A percentile compares a stretch with the other conserved stretches of the same genome.
Conservation (phyloP, 2,888 invertebrate genomes). For the Melolontha melolontha region DNA sequence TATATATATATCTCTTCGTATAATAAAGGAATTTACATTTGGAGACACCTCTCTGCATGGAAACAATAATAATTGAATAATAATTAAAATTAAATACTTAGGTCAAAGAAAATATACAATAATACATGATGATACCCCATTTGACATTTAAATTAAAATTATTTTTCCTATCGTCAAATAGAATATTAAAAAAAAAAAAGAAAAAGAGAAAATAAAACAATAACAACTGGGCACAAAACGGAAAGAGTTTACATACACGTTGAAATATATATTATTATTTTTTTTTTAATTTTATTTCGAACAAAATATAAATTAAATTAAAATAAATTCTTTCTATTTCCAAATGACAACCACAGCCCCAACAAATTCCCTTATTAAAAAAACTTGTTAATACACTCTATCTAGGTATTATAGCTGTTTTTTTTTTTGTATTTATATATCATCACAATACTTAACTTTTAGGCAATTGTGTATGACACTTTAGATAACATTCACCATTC, state of each 20-base stretch:
- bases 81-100: conserved; percentile 46
- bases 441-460: conserved; percentile 31
- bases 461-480: conserved; percentile 35
- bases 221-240: conserved; percentile 41
- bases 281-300: conserved; percentile 12
- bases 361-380: conserved; percentile 40
- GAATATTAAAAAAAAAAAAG: conserved; percentile 34
- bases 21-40: conserved; percentile 28
- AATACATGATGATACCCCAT: conserved; percentile 41
- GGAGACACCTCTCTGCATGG: conserved; percentile 32
- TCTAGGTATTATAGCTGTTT: conserved; percentile 33
- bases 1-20: conserved; percentile 8
- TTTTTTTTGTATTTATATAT: conserved; percentile 19
- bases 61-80: conserved; percentile 40
- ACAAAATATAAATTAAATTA: conserved; percentile 37
- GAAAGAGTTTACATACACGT: conserved; percentile 34
- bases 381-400: conserved; percentile 35
- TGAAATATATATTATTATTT: conserved; percentile 30
- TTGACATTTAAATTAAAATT: conserved; percentile 41
- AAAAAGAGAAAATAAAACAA: conserved; percentile 34
- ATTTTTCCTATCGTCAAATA: conserved; percentile 37
- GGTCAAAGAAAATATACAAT: conserved; percentile 42
- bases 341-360: conserved; percentile 52
- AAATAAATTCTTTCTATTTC: conserved; percentile 43
- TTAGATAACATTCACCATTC: neutral